Conservation (phyloP, 2,888 invertebrate species). For the Zonitis immaculata region DNA sequence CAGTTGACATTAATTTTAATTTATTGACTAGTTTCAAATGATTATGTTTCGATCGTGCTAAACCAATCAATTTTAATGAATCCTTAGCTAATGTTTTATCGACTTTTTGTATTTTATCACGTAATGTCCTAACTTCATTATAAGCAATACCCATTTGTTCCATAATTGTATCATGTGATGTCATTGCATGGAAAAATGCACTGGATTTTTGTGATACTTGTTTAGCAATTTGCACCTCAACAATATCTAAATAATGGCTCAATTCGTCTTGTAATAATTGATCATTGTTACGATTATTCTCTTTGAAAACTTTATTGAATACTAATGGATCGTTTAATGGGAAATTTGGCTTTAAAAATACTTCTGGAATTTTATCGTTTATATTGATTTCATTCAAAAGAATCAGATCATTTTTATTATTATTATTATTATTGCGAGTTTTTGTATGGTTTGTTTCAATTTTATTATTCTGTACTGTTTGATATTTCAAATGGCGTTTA, state of each 20-base stretch:
- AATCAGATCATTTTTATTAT: conserved; percentile 38
- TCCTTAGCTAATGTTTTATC: conserved; percentile 75
- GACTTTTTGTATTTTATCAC: conserved; percentile 71
- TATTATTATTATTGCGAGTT: conserved; percentile 25
- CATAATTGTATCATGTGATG: conserved; percentile 96
- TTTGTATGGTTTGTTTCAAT: conserved; percentile 22
- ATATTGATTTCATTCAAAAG: conserved; percentile 51
- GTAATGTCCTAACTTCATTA: conserved; percentile 66
- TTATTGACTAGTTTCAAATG: conserved; percentile 64
- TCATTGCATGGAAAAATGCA: conserved; percentile 97
- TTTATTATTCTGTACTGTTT: conserved; percentile 29
- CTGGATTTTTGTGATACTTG: conserved; percentile 94
- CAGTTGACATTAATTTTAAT: conserved; percentile 87
- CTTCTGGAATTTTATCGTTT: conserved; percentile 68
- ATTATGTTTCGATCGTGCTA: conserved; percentile 63
- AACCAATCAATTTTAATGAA: conserved; percentile 72
- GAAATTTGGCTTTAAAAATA: conserved; percentile 77
- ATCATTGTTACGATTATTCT: conserved; percentile 52
- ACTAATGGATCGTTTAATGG: conserved; percentile 74
- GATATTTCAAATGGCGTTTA: conserved; percentile 56
- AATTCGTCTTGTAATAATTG: conserved; percentile 81
- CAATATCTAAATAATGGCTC: conserved; percentile 90
- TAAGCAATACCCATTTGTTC: conserved; percentile 86
- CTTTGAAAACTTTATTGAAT: conserved; percentile 82
- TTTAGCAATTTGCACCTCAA: conserved; percentile 89